Evolutionary conservation across 2,797 vertebrate genomes (phyloP), one percentile per base, ranked within the genome.

Genomic region (Lateolabrax maculatus): DNA sequence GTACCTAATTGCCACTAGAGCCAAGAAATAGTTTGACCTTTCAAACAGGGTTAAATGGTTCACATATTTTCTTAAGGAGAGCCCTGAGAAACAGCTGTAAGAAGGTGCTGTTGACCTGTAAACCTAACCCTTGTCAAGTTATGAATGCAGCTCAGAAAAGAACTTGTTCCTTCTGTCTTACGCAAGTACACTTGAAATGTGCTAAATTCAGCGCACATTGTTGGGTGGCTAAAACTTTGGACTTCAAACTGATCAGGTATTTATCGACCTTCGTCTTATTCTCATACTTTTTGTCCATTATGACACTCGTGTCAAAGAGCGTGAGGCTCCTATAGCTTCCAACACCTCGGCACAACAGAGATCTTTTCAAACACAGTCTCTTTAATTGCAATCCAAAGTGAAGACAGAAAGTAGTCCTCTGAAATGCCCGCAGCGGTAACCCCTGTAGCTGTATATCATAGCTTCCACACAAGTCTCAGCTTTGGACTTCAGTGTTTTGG

Each of bases 21-120:
- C 72, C 10, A 25, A 68, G 77, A 83, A 83, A 36, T 44, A 64
- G 57, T 76, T 73, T 83, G 84, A 89, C 90, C 92, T 85, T 70
- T 68, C 39, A 41, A 80, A 67, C 29, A 23, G 75, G 90, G 92
- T 89, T 87, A 91, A 92, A 87, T 71, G 74, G 64, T 78, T 91
- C 74, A 85, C 81, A 86, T 87, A 78, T 83, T 92, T 90, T 36
- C 84, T 75, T 84, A 27, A 31, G 80, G 81, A 69, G 74, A 75
- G 80, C 73, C 41, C 62, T 44, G 77, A 70, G 79, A 68, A 89
- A 75, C 75, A 81, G 75, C 83, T 80, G 79, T 77, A 73, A 81
- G 52, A 23, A 68, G 81, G 84, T 80, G 82, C 48, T 60, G 77
- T 16, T 85, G 87, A 86, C 90, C 87, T 89, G 88, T 84, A 81